These are phyloP conservation scores for Petrolisthes cinctipes DNA, from an alignment of 2,888 invertebrate genomes.

Conservation along the genomic window DNA sequence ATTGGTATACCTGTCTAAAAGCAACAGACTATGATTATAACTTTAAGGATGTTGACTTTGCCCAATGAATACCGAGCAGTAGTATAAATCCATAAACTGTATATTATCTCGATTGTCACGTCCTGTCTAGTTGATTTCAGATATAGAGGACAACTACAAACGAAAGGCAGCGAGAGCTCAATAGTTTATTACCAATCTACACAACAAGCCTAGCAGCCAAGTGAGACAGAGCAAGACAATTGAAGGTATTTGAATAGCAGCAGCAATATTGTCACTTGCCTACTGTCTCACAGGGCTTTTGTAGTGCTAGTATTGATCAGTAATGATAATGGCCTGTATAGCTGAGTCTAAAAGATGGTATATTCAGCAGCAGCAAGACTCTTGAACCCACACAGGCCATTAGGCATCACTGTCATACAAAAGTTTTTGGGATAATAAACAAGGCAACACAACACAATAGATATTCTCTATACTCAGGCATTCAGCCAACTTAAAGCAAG, in stretches of 20 bases:
- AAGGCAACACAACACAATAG: conserved; percentile 58
- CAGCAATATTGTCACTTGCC: conserved; percentile 35
- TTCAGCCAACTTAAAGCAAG: conserved; percentile 41
- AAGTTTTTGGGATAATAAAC: conserved; percentile 43
- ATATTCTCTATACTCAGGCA: conserved; percentile 49
- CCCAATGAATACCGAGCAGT: background rate
- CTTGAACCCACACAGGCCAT: conserved; percentile 22
- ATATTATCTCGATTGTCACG: conserved; percentile 23
- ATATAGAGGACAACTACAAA: background rate
- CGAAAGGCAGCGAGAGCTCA: conserved; percentile 33
- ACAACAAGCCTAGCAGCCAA: conserved; percentile 58
- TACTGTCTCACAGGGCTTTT: conserved; percentile 7
- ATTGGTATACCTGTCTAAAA: conserved; percentile 8
- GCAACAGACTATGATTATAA: conserved; percentile 28
- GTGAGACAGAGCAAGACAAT: conserved; percentile 25
- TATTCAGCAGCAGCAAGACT: conserved; percentile 43
- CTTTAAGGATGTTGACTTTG: background rate
- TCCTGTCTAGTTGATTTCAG: conserved; percentile 63
- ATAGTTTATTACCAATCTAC: conserved; percentile 63
- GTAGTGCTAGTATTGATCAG: conserved; percentile 31
- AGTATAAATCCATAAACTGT: background rate
- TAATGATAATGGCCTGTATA: conserved; percentile 12
- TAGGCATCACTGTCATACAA: conserved; percentile 20
- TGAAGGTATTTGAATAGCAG: conserved; percentile 37
- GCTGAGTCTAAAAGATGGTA: conserved; percentile 43